Conservation (phyloP, 2,888 invertebrate genomes). For the Iselma pallidipennis region DNA sequence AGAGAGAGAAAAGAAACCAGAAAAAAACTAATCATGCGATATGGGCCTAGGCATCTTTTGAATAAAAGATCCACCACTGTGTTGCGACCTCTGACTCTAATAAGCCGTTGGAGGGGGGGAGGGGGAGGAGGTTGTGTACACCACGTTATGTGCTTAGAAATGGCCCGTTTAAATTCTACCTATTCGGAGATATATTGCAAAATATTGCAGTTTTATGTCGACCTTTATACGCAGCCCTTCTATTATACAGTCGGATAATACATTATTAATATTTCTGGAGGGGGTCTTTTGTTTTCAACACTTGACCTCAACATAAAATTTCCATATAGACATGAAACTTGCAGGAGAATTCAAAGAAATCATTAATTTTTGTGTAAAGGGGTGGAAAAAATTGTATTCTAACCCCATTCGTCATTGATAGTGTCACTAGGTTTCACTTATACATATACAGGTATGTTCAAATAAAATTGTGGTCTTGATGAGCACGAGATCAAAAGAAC, state of each 20-base stretch:
- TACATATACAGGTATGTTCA: too few relatives aligned
- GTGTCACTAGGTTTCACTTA: too few relatives aligned
- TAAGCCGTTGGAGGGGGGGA: too few relatives aligned
- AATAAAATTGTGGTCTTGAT: too few relatives aligned
- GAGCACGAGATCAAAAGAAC: too few relatives aligned
- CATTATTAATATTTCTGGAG: constrained; percentile 40
- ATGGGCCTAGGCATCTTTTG: constrained; percentile 39
- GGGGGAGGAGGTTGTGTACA: too few relatives aligned
- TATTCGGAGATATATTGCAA: constrained; percentile 39
- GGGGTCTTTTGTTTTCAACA: constrained; percentile 27
- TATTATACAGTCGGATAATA: constrained; percentile 27
- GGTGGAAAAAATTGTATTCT: too few relatives aligned
- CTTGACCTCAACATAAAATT: constrained; percentile 7
- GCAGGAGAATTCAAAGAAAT: neutral
- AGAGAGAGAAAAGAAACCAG: constrained; percentile 21
- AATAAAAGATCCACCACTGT: constrained; percentile 49
- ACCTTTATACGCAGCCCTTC: constrained; percentile 13
- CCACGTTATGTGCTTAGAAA: constrained; percentile 51
- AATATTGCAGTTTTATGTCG: constrained; percentile 37
- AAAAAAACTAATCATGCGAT: constrained; percentile 48
- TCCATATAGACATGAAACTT: constrained; percentile 1
- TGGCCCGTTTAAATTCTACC: constrained; percentile 47
- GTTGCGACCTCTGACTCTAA: constrained; percentile 47
- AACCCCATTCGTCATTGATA: neutral
- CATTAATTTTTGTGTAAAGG: neutral